Evolutionary conservation across 2,113 vertebrate species (phyloP).

Genomic region (Hoplias malabaricus): DNA sequence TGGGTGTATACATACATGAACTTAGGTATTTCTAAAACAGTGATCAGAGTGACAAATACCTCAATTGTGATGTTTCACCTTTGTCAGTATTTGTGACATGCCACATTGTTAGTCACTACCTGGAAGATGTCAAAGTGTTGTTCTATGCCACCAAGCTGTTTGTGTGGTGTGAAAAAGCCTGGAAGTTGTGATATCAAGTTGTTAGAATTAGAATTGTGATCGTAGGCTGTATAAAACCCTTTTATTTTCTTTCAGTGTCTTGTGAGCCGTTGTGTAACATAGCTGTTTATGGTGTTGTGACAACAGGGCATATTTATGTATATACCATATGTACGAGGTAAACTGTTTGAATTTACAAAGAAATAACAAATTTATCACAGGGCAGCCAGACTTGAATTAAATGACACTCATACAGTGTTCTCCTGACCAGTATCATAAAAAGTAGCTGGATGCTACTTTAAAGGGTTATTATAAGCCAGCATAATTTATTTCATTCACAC

Average conservation of each 20-base stretch:
- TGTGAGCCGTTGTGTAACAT: constrained; percentile 7
- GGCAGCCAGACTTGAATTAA: not conserved
- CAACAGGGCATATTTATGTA: not conserved
- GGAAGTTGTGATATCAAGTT: not conserved
- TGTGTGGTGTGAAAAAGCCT: constrained; percentile 2
- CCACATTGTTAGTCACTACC: not conserved
- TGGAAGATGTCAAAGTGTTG: not conserved
- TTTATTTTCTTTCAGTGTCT: constrained; percentile 19
- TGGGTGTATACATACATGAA: constrained; percentile 9
- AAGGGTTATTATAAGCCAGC: constrained; percentile 9
- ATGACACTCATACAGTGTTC: not conserved
- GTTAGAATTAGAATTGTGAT: constrained; percentile 12
- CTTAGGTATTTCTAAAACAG: constrained; percentile 28
- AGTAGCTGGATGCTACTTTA: constrained; percentile 16
- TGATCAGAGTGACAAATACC: constrained; percentile 24
- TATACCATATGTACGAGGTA: not conserved
- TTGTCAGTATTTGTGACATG: constrained; percentile 29
- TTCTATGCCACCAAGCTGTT: constrained; percentile 5
- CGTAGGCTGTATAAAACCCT: not conserved
- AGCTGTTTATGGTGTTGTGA: not conserved
- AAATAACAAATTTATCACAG: not conserved
- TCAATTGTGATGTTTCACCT: constrained; percentile 10
- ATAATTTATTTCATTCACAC: not conserved
- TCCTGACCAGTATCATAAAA: not conserved
- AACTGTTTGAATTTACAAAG: not conserved